Evolutionary conservation across 30 jellyfish, hydroid and myxozoan genomes (phyloP).

Genomic region (Hydractinia symbiolongicarpus): DNA sequence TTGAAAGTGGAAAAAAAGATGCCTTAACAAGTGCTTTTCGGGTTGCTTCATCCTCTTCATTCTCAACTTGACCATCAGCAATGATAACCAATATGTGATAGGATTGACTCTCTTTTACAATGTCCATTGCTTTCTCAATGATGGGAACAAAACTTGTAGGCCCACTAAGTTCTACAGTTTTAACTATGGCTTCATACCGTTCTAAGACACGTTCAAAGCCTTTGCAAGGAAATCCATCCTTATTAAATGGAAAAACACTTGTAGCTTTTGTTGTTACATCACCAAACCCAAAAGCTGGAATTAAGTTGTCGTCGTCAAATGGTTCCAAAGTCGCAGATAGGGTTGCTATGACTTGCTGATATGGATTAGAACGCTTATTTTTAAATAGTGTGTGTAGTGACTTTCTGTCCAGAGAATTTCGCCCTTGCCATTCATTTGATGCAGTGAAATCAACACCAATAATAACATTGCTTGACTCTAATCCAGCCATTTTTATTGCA

Average conservation of each 20-base stretch:
- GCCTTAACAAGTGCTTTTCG: slow-evolving; percentile 70
- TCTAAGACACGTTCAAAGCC: slow-evolving; percentile 64
- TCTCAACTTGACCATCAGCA: slow-evolving; percentile 86
- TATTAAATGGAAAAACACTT: slow-evolving; percentile 52
- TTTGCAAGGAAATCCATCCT: slow-evolving; percentile 55
- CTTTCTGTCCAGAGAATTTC: slow-evolving; percentile 65
- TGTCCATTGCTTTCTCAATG: slow-evolving; percentile 60
- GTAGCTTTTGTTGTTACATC: slow-evolving; percentile 65
- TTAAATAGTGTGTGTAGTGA: slow-evolving; percentile 67
- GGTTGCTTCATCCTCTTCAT: slow-evolving; percentile 64
- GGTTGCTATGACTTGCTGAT: slow-evolving; percentile 64
- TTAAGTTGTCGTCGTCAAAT: slow-evolving; percentile 69
- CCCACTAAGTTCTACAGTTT: slow-evolving; percentile 66
- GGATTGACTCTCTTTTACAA: slow-evolving; percentile 17
- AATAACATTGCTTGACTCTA: slow-evolving; percentile 55
- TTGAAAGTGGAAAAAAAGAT: slow-evolving; percentile 65
- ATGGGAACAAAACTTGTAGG: slow-evolving; percentile 87
- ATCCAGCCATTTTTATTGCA: slow-evolving; percentile 78
- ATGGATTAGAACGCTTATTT: slow-evolving; percentile 53
- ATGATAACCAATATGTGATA: slow-evolving; percentile 66
- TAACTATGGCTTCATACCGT: slow-evolving; percentile 53
- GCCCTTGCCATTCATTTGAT: slow-evolving; percentile 93
- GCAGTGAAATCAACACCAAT: slow-evolving; percentile 86
- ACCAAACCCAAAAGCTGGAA: slow-evolving; percentile 84
- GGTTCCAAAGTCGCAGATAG: slow-evolving; percentile 54